Base-by-base conservation (phyloP, 2,888 invertebrate genomes). In the Neocrepidodera transversa region DNA sequence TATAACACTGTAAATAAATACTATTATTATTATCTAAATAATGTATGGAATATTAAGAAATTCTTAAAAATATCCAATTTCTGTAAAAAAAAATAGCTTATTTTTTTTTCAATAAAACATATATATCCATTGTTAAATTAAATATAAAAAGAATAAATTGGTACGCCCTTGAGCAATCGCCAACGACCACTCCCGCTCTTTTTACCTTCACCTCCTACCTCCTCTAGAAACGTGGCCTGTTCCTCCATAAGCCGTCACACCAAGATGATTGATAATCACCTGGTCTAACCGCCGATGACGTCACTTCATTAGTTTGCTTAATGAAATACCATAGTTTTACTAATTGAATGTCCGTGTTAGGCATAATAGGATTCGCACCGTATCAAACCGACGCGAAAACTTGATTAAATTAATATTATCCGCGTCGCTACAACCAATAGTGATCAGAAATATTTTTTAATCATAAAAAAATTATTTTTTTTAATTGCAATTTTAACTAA, bases 241-340 rank as follows among this genome's bases (percentile, higher is more conserved):
- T 48, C 58, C 52, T 48, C 38, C 40, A 45, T 38, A 30, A 53
- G 53, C 58, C 58, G 58, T 58, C 58, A 54, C 45, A 58, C 53
- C 70, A 72, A 73, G 71, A 74, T 78, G 78, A 78, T 78, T 78
- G 77, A 78, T 78, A 78, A 77, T 77, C 77, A 77, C 76, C 76
- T 77, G 76, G 73, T 66, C 72, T 66, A 72, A 71, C 74, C 74
- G 71, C 70, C 68, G 73, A 68, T 78, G 77, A 78, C 79, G 78
- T 78, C 79, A 78, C 78, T 78, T 78, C 78, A 78, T 78, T 79
- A 79, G 75, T 75, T 70, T 71, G 67, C 75, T 73, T 78, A 79
- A 78, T 78, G 78, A 78, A 78, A 78, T 78, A 79, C 76, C 76
- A 77, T 74, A 77, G 78, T 77, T 78, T 78, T 75, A 75, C 78